Evolutionary conservation across 2,797 vertebrate genomes (phyloP).

Genomic region (Lindbergichthys nudifrons): DNA sequence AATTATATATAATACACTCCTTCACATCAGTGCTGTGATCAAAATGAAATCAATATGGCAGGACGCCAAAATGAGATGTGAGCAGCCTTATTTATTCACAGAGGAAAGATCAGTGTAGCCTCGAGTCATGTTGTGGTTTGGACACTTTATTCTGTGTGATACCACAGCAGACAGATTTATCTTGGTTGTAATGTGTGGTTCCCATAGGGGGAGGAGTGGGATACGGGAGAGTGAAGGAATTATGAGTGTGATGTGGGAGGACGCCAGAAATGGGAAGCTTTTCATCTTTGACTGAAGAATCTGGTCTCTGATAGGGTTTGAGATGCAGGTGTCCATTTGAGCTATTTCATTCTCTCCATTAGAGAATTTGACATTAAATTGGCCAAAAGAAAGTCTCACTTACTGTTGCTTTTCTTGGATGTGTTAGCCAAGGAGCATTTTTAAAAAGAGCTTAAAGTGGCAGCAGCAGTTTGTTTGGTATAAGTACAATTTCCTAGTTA

Average conservation of each 20-base stretch:
- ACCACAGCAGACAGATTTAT: conserved; percentile 44
- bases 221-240: conserved; percentile 7
- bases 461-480: conserved; percentile 14
- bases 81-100: conserved; percentile 53
- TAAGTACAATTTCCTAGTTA: conserved; percentile 3
- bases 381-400: neutral
- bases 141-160: conserved; percentile 52
- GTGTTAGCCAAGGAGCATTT: neutral
- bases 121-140: conserved; percentile 32
- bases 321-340: neutral
- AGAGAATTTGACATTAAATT: neutral
- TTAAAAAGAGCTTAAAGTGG: neutral
- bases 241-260: neutral
- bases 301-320: neutral
- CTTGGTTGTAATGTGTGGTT: conserved; percentile 34
- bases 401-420: neutral
- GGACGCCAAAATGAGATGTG: conserved; percentile 29
- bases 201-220: conserved; percentile 11
- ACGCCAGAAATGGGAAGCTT: neutral
- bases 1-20: conserved; percentile 17
- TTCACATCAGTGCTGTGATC: conserved; percentile 25
- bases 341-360: neutral
- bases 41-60: conserved; percentile 33
- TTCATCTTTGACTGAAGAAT: conserved; percentile 1
- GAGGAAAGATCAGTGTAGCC: conserved; percentile 39